A percentile compares a stretch with the other conserved stretches of the same genome.
phyloP scores from a whole-genome alignment of 2,888 invertebrate species.

The Cheilosia vulpina region DNA sequence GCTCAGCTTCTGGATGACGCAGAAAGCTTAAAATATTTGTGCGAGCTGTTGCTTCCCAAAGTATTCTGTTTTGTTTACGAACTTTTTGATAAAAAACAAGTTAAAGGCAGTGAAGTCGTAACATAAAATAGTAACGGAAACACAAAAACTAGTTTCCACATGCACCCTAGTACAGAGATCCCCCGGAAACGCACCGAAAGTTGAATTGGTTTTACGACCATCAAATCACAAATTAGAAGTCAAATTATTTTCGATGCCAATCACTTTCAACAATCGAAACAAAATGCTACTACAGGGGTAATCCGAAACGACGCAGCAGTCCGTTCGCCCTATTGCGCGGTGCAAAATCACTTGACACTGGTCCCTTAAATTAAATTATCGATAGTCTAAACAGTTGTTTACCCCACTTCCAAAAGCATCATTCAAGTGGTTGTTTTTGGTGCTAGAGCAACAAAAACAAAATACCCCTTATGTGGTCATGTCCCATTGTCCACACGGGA shows the following conservation, averaged over 20 bases:
- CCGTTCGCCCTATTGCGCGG: neutral
- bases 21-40: too few species aligned
- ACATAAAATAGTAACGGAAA: too few species aligned
- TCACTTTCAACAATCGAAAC: conserved; percentile 29
- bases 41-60: too few species aligned
- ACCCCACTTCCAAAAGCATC: conserved; percentile 41
- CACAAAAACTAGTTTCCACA: too few species aligned
- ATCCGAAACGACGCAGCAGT: conserved; percentile 12
- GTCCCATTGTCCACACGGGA: conserved; percentile 2
- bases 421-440: conserved; percentile 56
- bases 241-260: conserved; percentile 60
- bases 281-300: conserved; percentile 21
- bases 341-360: conserved; percentile 56
- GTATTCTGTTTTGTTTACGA: too few species aligned
- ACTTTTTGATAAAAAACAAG: too few species aligned
- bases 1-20: too few species aligned
- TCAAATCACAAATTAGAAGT: conserved; percentile 66
- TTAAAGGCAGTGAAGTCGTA: too few species aligned
- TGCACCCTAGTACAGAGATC: too few species aligned
- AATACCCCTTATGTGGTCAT: conserved; percentile 39
- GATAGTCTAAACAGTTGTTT: conserved; percentile 62
- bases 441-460: conserved; percentile 48
- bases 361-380: conserved; percentile 69
- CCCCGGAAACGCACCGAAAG: conserved; percentile 30
- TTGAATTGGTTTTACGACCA: conserved; percentile 51